Conservation (phyloP, 2,113 vertebrate genomes). For the Dromiciops gliroides region DNA sequence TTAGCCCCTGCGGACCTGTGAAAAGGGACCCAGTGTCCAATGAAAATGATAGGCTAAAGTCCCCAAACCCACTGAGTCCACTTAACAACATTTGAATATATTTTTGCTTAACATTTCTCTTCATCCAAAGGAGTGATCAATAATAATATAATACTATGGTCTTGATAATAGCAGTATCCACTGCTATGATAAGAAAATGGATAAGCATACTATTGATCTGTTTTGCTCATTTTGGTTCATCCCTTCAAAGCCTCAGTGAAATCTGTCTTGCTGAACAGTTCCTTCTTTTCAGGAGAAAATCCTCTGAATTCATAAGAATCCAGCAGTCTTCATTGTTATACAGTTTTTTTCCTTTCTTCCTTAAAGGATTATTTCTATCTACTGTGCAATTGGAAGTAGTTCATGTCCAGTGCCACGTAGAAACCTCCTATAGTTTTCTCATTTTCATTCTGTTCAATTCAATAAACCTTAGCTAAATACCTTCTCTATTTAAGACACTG, state of each 20-base stretch:
- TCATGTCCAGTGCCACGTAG: not conserved
- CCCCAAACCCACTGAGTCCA: not conserved
- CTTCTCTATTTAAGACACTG: not conserved
- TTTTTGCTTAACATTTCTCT: not conserved
- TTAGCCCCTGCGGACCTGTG: not conserved
- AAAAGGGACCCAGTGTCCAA: not conserved
- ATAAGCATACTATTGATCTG: not conserved
- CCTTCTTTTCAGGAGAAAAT: not conserved
- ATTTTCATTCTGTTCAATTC: not conserved
- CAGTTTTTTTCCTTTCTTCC: not conserved
- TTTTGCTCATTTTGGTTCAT: slow-evolving; percentile 20
- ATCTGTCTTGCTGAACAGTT: not conserved
- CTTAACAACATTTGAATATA: not conserved
- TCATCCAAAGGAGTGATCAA: not conserved
- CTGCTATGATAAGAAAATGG: not conserved
- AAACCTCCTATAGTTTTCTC: not conserved
- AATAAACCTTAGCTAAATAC: not conserved
- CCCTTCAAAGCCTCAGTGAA: not conserved
- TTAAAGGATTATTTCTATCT: not conserved
- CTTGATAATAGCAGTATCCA: not conserved
- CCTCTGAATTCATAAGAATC: not conserved
- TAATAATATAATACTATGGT: too few species aligned
- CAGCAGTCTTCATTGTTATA: not conserved
- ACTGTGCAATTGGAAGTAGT: not conserved
- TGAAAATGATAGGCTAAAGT: not conserved